Base-by-base conservation (phyloP, 1,140 invertebrate genomes). In the Nymphalis io region DNA sequence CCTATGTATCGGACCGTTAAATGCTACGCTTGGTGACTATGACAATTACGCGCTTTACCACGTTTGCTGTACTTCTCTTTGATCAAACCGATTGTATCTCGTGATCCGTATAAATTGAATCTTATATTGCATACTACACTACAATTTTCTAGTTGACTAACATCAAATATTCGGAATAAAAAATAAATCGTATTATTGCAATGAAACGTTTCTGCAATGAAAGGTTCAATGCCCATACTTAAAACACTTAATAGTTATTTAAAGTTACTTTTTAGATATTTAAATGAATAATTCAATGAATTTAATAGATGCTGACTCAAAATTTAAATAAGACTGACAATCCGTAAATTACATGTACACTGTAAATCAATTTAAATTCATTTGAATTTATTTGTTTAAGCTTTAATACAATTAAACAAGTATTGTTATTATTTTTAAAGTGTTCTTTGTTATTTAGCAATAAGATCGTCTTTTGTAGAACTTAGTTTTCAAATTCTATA, bases 61-160 rank as follows among this genome's bases (percentile, higher is more conserved):
- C 68, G 57, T 70, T 65, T 60, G 62, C 64, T 38, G 57, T 64
- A 21, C 61, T 20, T 70, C 68, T 70, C 68, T 70, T 70, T 71
- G 69, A 66, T 71, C 63, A 40, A 53, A 44, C 58, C 69, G 63
- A 71, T 71, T 71, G 62, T 18, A 60, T 13, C 63, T 57, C 39
- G 13, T 71, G 58, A 61, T 61, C 63, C 69, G 63, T 61, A 51
- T 66, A 71, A 71, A 71, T 71, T 71, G 69, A 71, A 61, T 65
- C 69, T 66, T 58, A 66, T 57, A 61, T 71, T 20, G 48, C 57
- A 51, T 39, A 57, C 62, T 64, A 39, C 39, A 57, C 62, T 40
- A 40, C 57, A 58, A 58, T 64, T 70, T 64, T 70, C 61, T 64
- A 70, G 40, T 59, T 60, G 55, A 64, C 61, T 51, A 60, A 61